phyloP scores from a whole-genome alignment of 2,888 invertebrate species.

The Osmoderma eremita region DNA sequence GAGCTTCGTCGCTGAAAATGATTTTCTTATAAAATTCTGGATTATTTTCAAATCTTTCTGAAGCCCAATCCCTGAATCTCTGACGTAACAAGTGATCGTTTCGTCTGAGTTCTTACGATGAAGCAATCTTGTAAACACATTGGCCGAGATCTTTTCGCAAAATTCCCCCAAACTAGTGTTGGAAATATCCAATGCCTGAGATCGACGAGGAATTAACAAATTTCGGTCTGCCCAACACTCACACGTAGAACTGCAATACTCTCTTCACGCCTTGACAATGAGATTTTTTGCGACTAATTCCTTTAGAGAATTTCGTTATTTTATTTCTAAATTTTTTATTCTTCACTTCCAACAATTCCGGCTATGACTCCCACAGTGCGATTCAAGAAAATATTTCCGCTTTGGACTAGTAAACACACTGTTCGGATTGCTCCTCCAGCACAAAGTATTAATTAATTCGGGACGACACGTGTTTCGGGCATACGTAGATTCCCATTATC shows the following conservation, averaged over 20 bases:
- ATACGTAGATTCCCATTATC: too few species aligned
- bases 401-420: too few species aligned
- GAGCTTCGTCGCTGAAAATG: neutral
- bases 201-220: conserved; percentile 16
- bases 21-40: neutral
- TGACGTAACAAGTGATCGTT: too few species aligned
- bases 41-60: neutral
- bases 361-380: too few species aligned
- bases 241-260: conserved; percentile 7
- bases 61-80: neutral
- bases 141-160: neutral
- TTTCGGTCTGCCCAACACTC: conserved; percentile 9
- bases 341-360: too few species aligned
- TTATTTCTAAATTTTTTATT: too few species aligned
- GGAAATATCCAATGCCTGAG: neutral
- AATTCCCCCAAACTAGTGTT: neutral
- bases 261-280: conserved; percentile 20
- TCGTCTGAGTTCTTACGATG: neutral
- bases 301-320: too few species aligned
- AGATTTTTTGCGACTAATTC: too few species aligned
- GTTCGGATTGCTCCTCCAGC: too few species aligned
- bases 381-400: too few species aligned
- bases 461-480: too few species aligned
- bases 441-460: too few species aligned
- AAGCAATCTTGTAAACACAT: conserved; percentile 5